Base-by-base conservation (phyloP, 1,140 invertebrate species). In the Atta cephalotes region DNA sequence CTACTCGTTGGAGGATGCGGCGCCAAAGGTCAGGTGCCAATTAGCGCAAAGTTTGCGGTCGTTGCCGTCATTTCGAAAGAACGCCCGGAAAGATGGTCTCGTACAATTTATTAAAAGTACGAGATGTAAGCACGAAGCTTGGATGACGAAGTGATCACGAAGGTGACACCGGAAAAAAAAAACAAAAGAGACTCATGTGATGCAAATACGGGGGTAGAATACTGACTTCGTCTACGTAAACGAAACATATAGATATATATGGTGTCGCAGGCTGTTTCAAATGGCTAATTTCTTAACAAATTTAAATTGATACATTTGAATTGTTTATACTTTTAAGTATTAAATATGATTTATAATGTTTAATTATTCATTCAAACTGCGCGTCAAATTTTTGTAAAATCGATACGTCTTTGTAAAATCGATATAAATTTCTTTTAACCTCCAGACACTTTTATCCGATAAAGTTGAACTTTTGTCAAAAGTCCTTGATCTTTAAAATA, bases 31-130 rank as follows among this genome's bases (percentile, higher is more conserved):
- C 85, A 85, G 85, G 85, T 66, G 78, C 85, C 85, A 87, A 87
- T 87, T 87, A 87, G 51, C 82, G 81, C 65, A 51, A 31, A 70
- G 56, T n/a, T 39, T 65, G 77, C 39, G 74, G 25, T 76, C 66
- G 82, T 78, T 31, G 78, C 25, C 51, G 76, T 81, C 77, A 10
- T 87, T 62, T 62, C 10, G 18, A 45, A 85, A 85, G 79, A 63
- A 72, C 39, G 53, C 35, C 28, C 49, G 63, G 62, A 53, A 53
- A 66, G 68, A 53, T 56, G 53, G 84, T 60, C 9, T 10, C 45
- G 84, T 72, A 74, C 76, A 39, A 86, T 88, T 88, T 88, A 86
- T 87, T 87, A 85, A 87, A 87, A 87, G 56, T 85, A 77, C 85
- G 72, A 86, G 85, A 86, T 82, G 45, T 70, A 79, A 86, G 81